Base-by-base conservation (phyloP, 2,113 vertebrate genomes). In the Notothenia coriiceps region DNA sequence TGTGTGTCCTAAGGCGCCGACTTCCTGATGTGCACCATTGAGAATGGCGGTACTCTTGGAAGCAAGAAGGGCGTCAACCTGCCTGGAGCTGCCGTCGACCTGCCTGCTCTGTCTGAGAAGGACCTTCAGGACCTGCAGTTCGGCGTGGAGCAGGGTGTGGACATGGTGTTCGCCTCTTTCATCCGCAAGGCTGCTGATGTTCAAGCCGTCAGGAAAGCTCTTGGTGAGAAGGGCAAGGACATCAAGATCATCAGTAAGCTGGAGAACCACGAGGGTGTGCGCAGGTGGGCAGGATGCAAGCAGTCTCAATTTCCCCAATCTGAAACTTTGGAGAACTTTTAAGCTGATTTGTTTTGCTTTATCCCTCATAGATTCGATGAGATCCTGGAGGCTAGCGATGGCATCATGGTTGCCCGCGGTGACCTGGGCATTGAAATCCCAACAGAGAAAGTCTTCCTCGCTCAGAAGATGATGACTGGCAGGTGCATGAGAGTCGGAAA, bases 241-340 rank as follows among this genome's bases (percentile, higher is more conserved):
- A 98, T 99, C 86, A 97, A 97, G 94, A 97, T 99, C 85, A 99
- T 99, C 93, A 99, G 98, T 96, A 99, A 99, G 91, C 96, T 99
- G 0, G 98, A 99, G 95, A 99, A 99, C 92, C 98, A 99, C 0
- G 98, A 99, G 92, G 98, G 98, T 0, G 98, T 99, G 68, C 96
- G 96, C 89, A 97, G 96, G 98, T 99, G 65, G 84, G 94, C 67
- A 13, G 35, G 69, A 18, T 2, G 0, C 22, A 29, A 25, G 18
- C 0, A 0, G 12, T 52, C 46, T 17, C 18, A 6, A 29, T 7
- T 13, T 12, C 43, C 12, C n/a, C 17, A 11, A 10, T 59, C 4
- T 43, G 10, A 43, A 20, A 35, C 10, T 57, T 54, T 33, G 44
- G 40, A 35, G 25, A 44, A n/a, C 11, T n/a, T 18, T 61, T 17